phyloP scores from a whole-genome alignment of 92 coral and sea anemone species.

The Palythoa caribaeorum region DNA sequence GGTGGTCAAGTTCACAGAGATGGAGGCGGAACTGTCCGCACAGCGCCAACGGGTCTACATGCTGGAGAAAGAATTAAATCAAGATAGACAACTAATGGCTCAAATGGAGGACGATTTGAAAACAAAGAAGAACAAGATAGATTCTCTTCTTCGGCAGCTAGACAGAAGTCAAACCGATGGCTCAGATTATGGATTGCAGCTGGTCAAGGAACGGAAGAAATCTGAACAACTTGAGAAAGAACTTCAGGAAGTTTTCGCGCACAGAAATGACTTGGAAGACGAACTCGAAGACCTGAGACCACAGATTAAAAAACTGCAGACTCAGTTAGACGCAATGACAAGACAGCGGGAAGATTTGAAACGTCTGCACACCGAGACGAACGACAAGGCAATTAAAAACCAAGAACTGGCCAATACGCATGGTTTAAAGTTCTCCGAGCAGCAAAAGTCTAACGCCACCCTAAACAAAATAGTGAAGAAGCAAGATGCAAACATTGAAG shows the following conservation, averaged over 20 bases:
- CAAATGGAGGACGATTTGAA: conserved; percentile 70
- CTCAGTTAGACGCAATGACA: conserved; percentile 67
- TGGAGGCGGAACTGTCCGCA: conserved; percentile 71
- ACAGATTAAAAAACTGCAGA: conserved; percentile 69
- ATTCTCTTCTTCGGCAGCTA: conserved; percentile 71
- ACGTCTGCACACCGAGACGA: conserved; percentile 67
- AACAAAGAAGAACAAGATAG: conserved; percentile 70
- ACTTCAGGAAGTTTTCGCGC: conserved; percentile 72
- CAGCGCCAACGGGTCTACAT: conserved; percentile 78
- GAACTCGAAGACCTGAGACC: conserved; percentile 63
- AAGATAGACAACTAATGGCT: conserved; percentile 49
- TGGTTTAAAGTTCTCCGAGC: conserved; percentile 72
- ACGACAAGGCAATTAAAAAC: conserved; percentile 59
- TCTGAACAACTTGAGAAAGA: conserved; percentile 65
- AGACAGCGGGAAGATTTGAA: conserved; percentile 80
- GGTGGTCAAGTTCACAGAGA: conserved; percentile 56
- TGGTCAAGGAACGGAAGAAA: conserved; percentile 59
- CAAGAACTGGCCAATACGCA: conserved; percentile 71
- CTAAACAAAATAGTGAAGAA: conserved; percentile 80
- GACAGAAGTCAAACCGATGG: conserved; percentile 61
- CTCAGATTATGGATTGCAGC: conserved; percentile 65
- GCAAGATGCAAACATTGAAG: conserved; percentile 71
- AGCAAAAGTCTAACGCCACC: conserved; percentile 78
- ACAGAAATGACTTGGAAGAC: conserved; percentile 70
- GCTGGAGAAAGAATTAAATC: conserved; percentile 77